Conservation (phyloP, 1,140 invertebrate species). For the Acromyrmex heyeri region DNA sequence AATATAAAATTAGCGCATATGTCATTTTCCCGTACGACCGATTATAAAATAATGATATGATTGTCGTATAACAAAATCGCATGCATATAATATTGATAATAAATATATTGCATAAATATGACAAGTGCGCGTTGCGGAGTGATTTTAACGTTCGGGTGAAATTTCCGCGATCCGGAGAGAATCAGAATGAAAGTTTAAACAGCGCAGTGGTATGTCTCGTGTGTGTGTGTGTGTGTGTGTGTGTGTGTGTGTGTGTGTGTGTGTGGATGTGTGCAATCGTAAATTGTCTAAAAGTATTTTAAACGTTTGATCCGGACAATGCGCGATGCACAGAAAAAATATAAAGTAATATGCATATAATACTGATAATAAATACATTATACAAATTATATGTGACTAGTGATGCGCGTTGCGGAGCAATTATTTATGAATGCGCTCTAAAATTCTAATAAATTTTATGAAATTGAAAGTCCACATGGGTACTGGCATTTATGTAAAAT, state of each 20-base stretch:
- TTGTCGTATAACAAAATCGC: not conserved
- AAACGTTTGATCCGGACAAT: not conserved
- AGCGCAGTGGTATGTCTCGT: not conserved
- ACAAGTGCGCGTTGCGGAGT: not conserved
- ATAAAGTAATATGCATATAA: not conserved
- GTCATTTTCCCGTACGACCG: not conserved
- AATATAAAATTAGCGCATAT: conserved; percentile 26
- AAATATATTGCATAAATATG: conserved; percentile 12
- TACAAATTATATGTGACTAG: not conserved
- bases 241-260: too few species aligned
- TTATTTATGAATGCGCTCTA: not conserved
- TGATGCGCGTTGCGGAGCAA: not conserved
- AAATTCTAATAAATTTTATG: too few species aligned
- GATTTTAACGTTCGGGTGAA: not conserved
- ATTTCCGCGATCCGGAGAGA: not conserved
- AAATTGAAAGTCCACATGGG: too few species aligned
- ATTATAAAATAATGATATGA: conserved; percentile 35
- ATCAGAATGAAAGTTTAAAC: not conserved
- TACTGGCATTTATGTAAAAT: too few species aligned
- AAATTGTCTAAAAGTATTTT: conserved; percentile 5
- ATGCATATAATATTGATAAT: not conserved
- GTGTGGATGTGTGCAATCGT: not conserved
- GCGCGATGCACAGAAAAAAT: too few species aligned
- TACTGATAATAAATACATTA: conserved; percentile 12
- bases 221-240: too few species aligned